Evolutionary conservation across 2,888 invertebrate species (phyloP).

Genomic region (Microctonus aethiopoides): DNA sequence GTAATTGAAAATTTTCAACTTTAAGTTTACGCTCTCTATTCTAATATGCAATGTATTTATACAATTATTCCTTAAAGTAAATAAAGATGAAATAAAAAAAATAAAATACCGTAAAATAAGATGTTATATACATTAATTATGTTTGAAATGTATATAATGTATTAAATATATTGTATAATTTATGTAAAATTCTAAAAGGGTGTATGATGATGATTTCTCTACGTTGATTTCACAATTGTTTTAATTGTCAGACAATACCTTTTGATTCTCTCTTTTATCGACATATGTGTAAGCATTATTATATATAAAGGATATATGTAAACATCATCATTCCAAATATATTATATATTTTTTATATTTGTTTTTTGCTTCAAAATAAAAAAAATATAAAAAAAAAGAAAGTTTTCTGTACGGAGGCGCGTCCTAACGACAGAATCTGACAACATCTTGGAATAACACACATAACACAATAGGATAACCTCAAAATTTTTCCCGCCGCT

Average conservation of each 20-base stretch:
- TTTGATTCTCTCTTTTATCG: no score
- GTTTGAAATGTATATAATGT: no score
- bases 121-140: no score
- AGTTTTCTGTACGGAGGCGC: not conserved
- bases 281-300: no score
- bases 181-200: no score
- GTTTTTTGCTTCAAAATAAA: no score
- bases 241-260: not conserved
- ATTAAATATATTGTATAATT: no score
- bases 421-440: not conserved
- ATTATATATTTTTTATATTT: no score
- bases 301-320: no score
- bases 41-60: not conserved
- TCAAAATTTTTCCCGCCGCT: not conserved
- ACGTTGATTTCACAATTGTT: not conserved
- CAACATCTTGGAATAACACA: not conserved
- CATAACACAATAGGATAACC: not conserved
- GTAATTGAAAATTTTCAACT: conserved; percentile 2
- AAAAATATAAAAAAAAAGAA: no score
- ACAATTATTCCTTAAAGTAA: not conserved
- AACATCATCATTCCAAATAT: not conserved
- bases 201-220: no score
- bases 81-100: not conserved
- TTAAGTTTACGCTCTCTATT: not conserved
- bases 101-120: no score